Evolutionary conservation across 2,888 invertebrate genomes (phyloP).

Genomic region (Nomada fabriciana): DNA sequence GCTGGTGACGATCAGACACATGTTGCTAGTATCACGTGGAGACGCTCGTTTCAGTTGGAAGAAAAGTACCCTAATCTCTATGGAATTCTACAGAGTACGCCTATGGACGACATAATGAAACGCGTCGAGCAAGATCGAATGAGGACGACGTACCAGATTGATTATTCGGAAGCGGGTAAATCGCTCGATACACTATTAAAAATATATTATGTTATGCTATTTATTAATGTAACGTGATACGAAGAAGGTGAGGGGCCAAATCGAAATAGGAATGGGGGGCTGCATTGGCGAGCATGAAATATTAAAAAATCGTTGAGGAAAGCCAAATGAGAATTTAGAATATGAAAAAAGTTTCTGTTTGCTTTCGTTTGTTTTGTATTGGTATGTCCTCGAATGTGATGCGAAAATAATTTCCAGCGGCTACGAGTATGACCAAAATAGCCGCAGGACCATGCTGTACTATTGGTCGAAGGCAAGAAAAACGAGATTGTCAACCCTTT

Average conservation of each 20-base stretch:
- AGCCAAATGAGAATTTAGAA: too few relatives aligned
- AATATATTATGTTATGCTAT: neutral
- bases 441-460: neutral
- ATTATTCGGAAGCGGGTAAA: slow-evolving; percentile 85
- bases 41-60: slow-evolving; percentile 84
- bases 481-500: slow-evolving; percentile 57
- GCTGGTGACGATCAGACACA: neutral
- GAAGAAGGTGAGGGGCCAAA: too few relatives aligned
- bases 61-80: slow-evolving; percentile 88
- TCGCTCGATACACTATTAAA: neutral
- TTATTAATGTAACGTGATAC: too few relatives aligned
- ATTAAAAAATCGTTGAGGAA: too few relatives aligned
- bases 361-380: neutral
- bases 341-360: too few relatives aligned
- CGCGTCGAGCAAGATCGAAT: slow-evolving; percentile 87
- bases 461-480: neutral
- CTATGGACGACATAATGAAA: slow-evolving; percentile 86
- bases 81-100: slow-evolving; percentile 87
- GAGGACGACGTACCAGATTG: slow-evolving; percentile 86
- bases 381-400: neutral
- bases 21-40: neutral
- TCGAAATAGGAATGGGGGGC: neutral
- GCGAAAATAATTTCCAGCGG: slow-evolving; percentile 9
- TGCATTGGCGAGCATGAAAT: too few relatives aligned
- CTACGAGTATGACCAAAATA: neutral